These are phyloP conservation scores for Stichopus horrens DNA, from an alignment of 53 echinoderm and acorn worm species.

Conservation along the genomic window DNA sequence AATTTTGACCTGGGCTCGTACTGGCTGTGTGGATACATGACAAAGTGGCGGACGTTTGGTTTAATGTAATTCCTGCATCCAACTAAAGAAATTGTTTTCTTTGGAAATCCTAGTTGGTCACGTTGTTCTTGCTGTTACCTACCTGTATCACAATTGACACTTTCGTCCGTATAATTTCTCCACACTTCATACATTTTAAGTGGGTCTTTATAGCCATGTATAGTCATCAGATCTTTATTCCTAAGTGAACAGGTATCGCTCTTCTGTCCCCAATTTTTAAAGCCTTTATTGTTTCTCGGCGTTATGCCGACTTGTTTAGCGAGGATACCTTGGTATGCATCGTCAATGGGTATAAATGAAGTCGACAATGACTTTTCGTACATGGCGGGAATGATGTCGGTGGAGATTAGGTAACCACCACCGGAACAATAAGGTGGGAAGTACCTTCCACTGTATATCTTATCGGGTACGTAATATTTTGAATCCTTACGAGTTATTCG, in stretches of 20 bases:
- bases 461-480: constrained; percentile 78
- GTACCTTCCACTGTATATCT: constrained; percentile 79
- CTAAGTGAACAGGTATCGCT: constrained; percentile 81
- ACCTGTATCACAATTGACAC: constrained; percentile 40
- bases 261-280: constrained; percentile 88
- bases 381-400: constrained; percentile 76
- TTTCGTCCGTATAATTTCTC: constrained; percentile 81
- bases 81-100: too few relatives aligned
- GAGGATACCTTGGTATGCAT: constrained; percentile 92
- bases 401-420: constrained; percentile 83
- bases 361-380: constrained; percentile 77
- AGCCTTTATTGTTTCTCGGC: constrained; percentile 66
- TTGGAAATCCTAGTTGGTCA: too few relatives aligned
- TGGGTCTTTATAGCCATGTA: constrained; percentile 80
- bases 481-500: constrained; percentile 73
- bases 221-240: constrained; percentile 73
- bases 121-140: not conserved
- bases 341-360: constrained; percentile 87
- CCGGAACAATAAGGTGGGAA: constrained; percentile 95
- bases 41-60: too few relatives aligned
- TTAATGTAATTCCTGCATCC: too few relatives aligned
- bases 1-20: too few relatives aligned
- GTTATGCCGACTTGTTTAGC: constrained; percentile 71
- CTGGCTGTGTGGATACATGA: too few relatives aligned
- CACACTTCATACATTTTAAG: constrained; percentile 71